phyloP scores from a whole-genome alignment of 2,888 invertebrate species.

The Drosophila infuscata region DNA sequence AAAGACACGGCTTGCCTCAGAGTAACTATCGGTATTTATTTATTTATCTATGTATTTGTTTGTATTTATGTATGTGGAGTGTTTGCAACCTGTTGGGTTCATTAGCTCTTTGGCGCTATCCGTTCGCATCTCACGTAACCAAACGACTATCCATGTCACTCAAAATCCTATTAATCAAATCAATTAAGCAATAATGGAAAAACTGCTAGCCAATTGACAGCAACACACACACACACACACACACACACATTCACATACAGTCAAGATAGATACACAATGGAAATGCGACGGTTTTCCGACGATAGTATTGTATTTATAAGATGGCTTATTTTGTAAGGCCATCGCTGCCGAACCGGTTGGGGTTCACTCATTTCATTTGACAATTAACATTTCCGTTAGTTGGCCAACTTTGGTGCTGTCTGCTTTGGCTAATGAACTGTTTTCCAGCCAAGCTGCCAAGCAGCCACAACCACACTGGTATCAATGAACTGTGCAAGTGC shows the following conservation, averaged over 20 bases:
- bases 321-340: conserved; percentile 76
- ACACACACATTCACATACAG: conserved; percentile 13
- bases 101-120: conserved; percentile 57
- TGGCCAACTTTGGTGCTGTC: conserved; percentile 79
- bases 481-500: conserved; percentile 66
- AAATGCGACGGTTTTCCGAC: conserved; percentile 63
- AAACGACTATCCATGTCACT: conserved; percentile 65
- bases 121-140: conserved; percentile 60
- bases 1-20: not conserved
- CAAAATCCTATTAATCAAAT: conserved; percentile 76
- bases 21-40: not conserved
- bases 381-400: conserved; percentile 82
- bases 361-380: conserved; percentile 70
- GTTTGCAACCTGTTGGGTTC: conserved; percentile 53
- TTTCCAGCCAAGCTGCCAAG: conserved; percentile 32
- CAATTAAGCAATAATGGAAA: conserved; percentile 77
- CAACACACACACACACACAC: conserved; percentile 14
- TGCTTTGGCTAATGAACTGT: conserved; percentile 76
- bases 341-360: conserved; percentile 62
- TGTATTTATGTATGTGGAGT: not conserved
- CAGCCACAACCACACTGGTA: conserved; percentile 37
- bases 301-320: conserved; percentile 65
- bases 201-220: conserved; percentile 69
- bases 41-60: not conserved
- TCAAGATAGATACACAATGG: conserved; percentile 38